phyloP scores from a whole-genome alignment of 2,888 invertebrate species.

The Cyclophora albipunctata region DNA sequence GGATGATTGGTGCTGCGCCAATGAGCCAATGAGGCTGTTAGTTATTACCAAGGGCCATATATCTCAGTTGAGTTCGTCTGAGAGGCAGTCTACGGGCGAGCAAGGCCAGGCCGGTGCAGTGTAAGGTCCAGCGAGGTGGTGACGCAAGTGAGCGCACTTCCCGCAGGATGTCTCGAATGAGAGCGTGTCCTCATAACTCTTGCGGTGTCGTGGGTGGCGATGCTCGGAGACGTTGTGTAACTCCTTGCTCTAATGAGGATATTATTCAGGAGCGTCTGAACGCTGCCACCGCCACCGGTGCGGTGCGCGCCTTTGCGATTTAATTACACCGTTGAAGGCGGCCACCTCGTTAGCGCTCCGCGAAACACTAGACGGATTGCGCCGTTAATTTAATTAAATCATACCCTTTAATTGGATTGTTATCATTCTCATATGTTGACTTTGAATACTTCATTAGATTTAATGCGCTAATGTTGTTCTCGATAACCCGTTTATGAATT shows the following conservation, averaged over 20 bases:
- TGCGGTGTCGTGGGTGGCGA: conserved; percentile 57
- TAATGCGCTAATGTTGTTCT: not conserved
- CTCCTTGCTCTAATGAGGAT: conserved; percentile 56
- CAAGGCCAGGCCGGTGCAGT: conserved; percentile 30
- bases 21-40: conserved; percentile 25
- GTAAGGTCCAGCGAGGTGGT: conserved; percentile 54
- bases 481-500: too few relatives aligned
- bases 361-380: conserved; percentile 44
- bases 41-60: conserved; percentile 31
- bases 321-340: conserved; percentile 46
- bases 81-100: conserved; percentile 53
- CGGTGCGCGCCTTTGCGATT: conserved; percentile 38
- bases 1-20: conserved; percentile 19
- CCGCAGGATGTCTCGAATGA: conserved; percentile 73
- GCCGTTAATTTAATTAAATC: conserved; percentile 35
- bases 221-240: conserved; percentile 52
- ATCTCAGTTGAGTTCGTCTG: conserved; percentile 55
- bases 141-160: conserved; percentile 65
- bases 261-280: conserved; percentile 57
- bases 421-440: conserved; percentile 12
- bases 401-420: conserved; percentile 28
- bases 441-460: conserved; percentile 1
- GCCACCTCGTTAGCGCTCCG: conserved; percentile 43
- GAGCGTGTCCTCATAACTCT: conserved; percentile 71
- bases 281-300: conserved; percentile 19